A percentile compares a stretch with the other conserved stretches of the same genome.
Evolutionary conservation across 2,113 vertebrate genomes (phyloP).

Genomic region (Riparia riparia): DNA sequence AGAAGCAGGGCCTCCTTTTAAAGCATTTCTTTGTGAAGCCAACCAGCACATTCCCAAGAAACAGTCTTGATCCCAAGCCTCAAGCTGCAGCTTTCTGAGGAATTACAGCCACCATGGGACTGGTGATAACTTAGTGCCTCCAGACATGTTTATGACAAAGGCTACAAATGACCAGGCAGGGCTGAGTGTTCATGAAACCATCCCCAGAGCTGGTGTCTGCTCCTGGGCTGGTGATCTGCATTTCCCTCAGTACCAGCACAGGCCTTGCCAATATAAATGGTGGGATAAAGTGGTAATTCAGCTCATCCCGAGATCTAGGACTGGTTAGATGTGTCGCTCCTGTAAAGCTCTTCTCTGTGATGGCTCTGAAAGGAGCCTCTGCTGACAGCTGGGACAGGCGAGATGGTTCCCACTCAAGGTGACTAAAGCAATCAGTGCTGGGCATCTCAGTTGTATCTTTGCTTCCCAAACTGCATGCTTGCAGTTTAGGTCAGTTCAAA

Average conservation of each 20-base stretch:
- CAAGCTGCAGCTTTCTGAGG: not conserved
- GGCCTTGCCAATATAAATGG: not conserved
- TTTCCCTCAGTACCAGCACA: not conserved
- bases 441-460: not conserved
- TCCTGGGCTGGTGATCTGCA: not conserved
- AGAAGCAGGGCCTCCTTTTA: not conserved
- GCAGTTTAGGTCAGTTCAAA: not conserved
- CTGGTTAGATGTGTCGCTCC: fast-evolving
- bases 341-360: not conserved
- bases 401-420: not conserved
- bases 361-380: not conserved
- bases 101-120: not conserved
- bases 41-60: not conserved
- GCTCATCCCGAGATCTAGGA: not conserved
- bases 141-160: not conserved
- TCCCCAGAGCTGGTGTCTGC: not conserved
- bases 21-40: not conserved
- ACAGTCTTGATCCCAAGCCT: not conserved
- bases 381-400: not conserved
- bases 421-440: not conserved
- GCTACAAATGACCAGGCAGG: not conserved
- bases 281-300: not conserved
- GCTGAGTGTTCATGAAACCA: not conserved
- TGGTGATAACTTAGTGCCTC: not conserved
- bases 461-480: not conserved